Conservation (phyloP, 1,140 invertebrate genomes). For the Drosophila leontia region DNA sequence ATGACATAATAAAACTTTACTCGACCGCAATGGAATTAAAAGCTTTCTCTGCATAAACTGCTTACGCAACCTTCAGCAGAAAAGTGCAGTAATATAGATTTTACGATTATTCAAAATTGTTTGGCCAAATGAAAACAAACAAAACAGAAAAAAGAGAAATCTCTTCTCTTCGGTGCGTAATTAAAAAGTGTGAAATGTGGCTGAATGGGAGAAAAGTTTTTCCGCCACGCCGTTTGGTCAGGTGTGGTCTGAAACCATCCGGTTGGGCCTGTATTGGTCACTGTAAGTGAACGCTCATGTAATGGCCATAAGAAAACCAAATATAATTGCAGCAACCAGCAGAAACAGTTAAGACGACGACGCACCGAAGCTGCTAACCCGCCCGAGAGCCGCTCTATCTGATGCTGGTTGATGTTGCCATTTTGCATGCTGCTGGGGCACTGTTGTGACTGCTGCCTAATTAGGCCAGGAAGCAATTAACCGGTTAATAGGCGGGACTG, state of each 20-base stretch:
- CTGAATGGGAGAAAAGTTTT: constrained; percentile 18
- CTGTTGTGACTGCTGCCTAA: constrained; percentile 53
- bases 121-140: constrained; percentile 32
- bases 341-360: constrained; percentile 42
- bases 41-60: constrained; percentile 23
- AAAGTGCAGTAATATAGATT: constrained; percentile 44
- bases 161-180: constrained; percentile 26
- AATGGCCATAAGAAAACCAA: constrained; percentile 41
- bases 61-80: constrained; percentile 34
- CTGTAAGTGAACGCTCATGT: constrained; percentile 31
- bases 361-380: constrained; percentile 22
- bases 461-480: constrained; percentile 80
- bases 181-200: constrained; percentile 54
- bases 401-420: constrained; percentile 33
- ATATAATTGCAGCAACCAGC: constrained; percentile 43
- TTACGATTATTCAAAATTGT: constrained; percentile 51
- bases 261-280: constrained; percentile 14
- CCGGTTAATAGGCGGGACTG: constrained; percentile 58
- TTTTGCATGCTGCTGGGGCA: constrained; percentile 32
- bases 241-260: constrained; percentile 22
- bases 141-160: constrained; percentile 45
- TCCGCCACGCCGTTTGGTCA: constrained; percentile 15
- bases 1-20: constrained; percentile 10
- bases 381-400: constrained; percentile 9
- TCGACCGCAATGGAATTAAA: neutral